Evolutionary conservation across 37 sponge, comb jelly and placozoan genomes (phyloP), one percentile per base, ranked within the genome.

Genomic region (Crambe crambe): DNA sequence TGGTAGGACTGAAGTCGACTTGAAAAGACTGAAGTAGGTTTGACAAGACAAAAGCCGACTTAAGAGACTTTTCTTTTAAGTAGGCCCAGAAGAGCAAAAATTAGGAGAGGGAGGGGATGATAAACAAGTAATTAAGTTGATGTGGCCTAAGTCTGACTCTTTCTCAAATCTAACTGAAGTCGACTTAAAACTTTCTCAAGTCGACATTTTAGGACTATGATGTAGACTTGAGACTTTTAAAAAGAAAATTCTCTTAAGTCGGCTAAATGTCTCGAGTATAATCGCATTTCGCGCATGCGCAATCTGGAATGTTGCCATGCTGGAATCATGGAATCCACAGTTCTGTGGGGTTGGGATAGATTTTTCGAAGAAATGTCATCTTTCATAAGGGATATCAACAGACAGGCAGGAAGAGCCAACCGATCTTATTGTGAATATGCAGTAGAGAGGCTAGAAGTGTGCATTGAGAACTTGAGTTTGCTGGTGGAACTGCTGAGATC

Each of bases 311-410:
- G n/a, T n/a, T n/a, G n/a, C n/a, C n/a, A n/a, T n/a, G n/a, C n/a
- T n/a, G n/a, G n/a, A n/a, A n/a, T n/a, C n/a, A n/a, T n/a, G n/a
- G n/a, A n/a, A n/a, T n/a, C n/a, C n/a, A n/a, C n/a, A n/a, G n/a
- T n/a, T n/a, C 15, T 58, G 2, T 77, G 70, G 80, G 85, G 77
- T 2, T 84, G 85, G 85, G 44, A 57, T 1, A 47, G 68, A 38
- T 84, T 66, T 37, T 84, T 84, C 57, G 40, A 6, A 18, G 62
- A 76, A 20, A 2, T 84, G 17, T 6, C 71, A 12, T 21, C 37
- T 36, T 83, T 84, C 70, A 38, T 84, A 21, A 40, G 61, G 27
- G 31, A 69, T 70, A 25, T 56, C 1, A 42, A 70, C 8, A 56
- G 78, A 31, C 70, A 77, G 41, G 18, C 39, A 39, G 85, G 85